Percentiles rank a stretch among this genome's conserved stretches.
Evolutionary conservation across 1,140 invertebrate genomes (phyloP).

Genomic region (Euborellia annulipes): DNA sequence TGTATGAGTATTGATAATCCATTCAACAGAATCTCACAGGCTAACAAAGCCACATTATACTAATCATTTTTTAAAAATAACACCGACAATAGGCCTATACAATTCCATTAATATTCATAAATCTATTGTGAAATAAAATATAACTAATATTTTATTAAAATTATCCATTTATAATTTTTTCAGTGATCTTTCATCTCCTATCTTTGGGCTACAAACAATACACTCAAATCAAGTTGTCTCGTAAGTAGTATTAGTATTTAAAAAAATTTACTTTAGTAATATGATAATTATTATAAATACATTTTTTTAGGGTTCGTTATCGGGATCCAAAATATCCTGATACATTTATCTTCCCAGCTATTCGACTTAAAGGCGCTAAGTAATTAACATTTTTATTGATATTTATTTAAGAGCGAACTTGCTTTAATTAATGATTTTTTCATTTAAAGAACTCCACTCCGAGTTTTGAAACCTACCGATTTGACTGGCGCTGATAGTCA

Average conservation of each 20-base stretch:
- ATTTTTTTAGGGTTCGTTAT: constrained; percentile 50
- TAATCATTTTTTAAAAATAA: too few relatives aligned
- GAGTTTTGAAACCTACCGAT: constrained; percentile 66
- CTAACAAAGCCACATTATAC: too few relatives aligned
- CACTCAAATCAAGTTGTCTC: too few relatives aligned
- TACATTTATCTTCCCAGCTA: constrained; percentile 64
- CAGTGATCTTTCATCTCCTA: too few relatives aligned
- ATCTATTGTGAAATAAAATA: constrained; percentile 6
- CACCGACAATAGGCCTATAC: too few relatives aligned
- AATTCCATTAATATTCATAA: constrained; percentile 7
- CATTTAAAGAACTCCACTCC: constrained; percentile 36
- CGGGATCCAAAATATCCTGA: constrained; percentile 63
- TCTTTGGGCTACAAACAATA: too few relatives aligned
- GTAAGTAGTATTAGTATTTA: too few relatives aligned
- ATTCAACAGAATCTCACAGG: too few relatives aligned
- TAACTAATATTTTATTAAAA: background rate
- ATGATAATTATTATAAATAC: too few relatives aligned
- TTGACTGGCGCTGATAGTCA: constrained; percentile 39
- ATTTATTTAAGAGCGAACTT: too few relatives aligned
- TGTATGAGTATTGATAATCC: too few relatives aligned
- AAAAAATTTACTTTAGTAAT: too few relatives aligned
- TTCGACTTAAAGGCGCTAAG: constrained; percentile 40
- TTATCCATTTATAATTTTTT: constrained; percentile 14
- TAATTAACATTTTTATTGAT: constrained; percentile 18
- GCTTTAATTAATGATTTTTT: constrained; percentile 7